These are phyloP conservation scores for Garra rufa DNA, from an alignment of 2,113 vertebrate genomes.

Conservation along the genomic window DNA sequence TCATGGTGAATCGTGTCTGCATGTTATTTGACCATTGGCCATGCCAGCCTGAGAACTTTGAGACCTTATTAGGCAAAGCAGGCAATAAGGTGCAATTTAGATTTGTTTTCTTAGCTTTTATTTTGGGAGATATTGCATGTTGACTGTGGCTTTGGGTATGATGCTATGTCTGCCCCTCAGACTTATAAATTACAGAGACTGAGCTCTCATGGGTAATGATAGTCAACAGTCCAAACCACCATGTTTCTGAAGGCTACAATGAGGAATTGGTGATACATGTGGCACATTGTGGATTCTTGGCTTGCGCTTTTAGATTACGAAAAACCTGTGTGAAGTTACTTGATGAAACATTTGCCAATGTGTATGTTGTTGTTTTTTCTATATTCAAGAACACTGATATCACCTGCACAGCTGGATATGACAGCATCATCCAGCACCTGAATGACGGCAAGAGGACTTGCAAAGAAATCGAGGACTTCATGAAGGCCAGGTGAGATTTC, in stretches of 20 bases:
- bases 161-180: constrained; percentile 53
- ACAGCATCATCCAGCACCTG: constrained; percentile 87
- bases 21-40: background rate
- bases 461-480: constrained; percentile 95
- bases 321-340: background rate
- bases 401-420: constrained; percentile 85
- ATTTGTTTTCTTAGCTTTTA: constrained; percentile 5
- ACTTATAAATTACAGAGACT: constrained; percentile 50
- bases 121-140: constrained; percentile 9
- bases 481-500: constrained; percentile 90
- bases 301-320: background rate
- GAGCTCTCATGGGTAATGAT: constrained; percentile 32
- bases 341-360: background rate
- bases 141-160: background rate
- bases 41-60: background rate
- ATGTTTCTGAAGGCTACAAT: background rate
- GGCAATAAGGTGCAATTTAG: background rate
- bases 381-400: constrained; percentile 80
- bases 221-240: constrained; percentile 27
- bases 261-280: background rate
- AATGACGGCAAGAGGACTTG: constrained; percentile 92
- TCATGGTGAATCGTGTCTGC: background rate
- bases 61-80: background rate
- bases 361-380: no score
- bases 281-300: background rate